These are phyloP conservation scores for Dilophus febrilis DNA, from an alignment of 2,888 invertebrate genomes.

Conservation along the genomic window DNA sequence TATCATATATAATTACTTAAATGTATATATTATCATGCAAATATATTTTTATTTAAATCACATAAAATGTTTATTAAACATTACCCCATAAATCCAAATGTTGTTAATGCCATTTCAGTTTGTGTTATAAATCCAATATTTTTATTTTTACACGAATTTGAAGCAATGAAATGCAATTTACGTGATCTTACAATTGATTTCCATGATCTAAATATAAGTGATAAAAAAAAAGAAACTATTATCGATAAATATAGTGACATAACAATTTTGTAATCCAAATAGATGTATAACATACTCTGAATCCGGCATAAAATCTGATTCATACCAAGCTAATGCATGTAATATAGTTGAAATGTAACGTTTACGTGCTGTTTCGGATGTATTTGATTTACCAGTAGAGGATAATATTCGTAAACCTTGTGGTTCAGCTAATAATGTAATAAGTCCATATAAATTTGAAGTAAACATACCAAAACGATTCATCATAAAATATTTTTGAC, in stretches of 20 bases:
- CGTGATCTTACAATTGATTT: constrained; percentile 19
- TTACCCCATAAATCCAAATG: constrained; percentile 60
- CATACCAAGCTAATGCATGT: constrained; percentile 60
- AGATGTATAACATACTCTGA: constrained; percentile 32
- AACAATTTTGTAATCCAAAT: background rate
- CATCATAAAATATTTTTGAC: constrained; percentile 47
- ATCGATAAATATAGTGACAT: background rate
- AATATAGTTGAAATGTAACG: constrained; percentile 56
- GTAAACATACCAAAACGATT: constrained; percentile 46
- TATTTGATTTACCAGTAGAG: constrained; percentile 46
- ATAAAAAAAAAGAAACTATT: constrained; percentile 11
- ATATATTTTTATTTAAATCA: too few relatives aligned
- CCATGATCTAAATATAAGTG: constrained; percentile 46
- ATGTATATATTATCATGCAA: too few relatives aligned
- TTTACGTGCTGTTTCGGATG: constrained; percentile 41
- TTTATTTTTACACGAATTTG: constrained; percentile 29
- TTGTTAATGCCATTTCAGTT: constrained; percentile 59
- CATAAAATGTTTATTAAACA: background rate
- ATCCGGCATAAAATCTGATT: constrained; percentile 43
- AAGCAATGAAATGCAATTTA: constrained; percentile 41
- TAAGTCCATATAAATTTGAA: constrained; percentile 50
- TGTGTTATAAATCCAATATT: constrained; percentile 44
- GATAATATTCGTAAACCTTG: constrained; percentile 47
- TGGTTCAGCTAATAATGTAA: constrained; percentile 49
- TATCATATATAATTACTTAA: too few relatives aligned